Evolutionary conservation across 35 echinoderm and acorn worm genomes (phyloP).

Genomic region (Stichopus chloronotus): DNA sequence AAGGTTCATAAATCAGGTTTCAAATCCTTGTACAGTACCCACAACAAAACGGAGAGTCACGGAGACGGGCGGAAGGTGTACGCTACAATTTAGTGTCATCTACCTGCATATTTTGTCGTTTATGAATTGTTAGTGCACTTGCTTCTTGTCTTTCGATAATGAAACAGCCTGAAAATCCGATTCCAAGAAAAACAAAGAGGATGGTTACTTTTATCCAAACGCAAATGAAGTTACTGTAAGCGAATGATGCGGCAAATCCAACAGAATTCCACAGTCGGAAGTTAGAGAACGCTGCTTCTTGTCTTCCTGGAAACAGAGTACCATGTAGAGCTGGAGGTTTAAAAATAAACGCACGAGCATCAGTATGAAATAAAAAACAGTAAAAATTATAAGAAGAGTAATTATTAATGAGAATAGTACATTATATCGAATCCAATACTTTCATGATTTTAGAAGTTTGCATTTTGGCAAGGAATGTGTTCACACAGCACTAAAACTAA

Average conservation of each 20-base stretch:
- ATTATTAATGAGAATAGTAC: too few relatives aligned
- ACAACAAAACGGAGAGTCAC: too few relatives aligned
- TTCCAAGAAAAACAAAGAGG: slow-evolving; percentile 43
- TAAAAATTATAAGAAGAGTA: too few relatives aligned
- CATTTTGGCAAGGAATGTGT: slow-evolving; percentile 58
- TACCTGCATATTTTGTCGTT: too few relatives aligned
- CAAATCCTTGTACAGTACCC: too few relatives aligned
- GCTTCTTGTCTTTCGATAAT: background rate
- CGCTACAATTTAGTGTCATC: too few relatives aligned
- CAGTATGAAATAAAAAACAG: too few relatives aligned
- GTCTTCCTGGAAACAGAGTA: slow-evolving; percentile 61
- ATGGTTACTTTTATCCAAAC: slow-evolving; percentile 79
- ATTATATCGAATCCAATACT: slow-evolving; percentile 78
- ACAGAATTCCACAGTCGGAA: slow-evolving; percentile 86
- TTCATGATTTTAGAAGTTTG: slow-evolving; percentile 69
- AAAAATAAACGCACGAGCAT: background rate
- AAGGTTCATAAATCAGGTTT: too few relatives aligned
- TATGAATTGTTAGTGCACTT: too few relatives aligned
- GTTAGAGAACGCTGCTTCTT: slow-evolving; percentile 78
- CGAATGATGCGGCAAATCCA: slow-evolving; percentile 77
- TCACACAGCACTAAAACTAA: too few relatives aligned
- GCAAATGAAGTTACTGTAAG: slow-evolving; percentile 84
- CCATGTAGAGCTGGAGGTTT: slow-evolving; percentile 70
- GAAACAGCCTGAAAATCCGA: slow-evolving; percentile 57
- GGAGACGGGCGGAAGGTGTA: too few relatives aligned